A percentile compares a stretch with the other conserved stretches of the same genome.
Conservation (phyloP, 2,797 vertebrate genomes). For the Liparis tanakae region DNA sequence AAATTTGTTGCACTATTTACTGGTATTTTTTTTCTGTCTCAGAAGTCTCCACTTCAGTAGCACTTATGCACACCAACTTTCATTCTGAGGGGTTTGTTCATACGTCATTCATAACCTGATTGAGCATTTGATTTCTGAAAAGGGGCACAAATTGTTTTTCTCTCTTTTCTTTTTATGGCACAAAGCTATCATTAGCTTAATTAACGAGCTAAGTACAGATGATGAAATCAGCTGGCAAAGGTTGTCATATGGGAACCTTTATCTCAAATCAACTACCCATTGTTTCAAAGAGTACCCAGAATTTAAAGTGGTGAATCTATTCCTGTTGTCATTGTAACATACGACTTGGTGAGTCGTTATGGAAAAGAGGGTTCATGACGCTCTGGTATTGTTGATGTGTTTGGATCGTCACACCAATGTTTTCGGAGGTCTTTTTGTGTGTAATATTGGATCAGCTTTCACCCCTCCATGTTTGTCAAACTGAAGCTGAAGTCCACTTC, state of each 20-base stretch:
- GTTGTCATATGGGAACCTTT: background rate
- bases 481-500: slow-evolving; percentile 14
- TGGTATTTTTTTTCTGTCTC: too few relatives aligned
- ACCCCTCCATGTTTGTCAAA: slow-evolving; percentile 16
- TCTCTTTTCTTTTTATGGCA: too few relatives aligned
- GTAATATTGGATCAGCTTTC: slow-evolving; percentile 26
- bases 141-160: too few relatives aligned
- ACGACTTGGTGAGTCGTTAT: background rate
- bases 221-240: background rate
- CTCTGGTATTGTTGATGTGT: background rate
- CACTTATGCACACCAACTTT: background rate
- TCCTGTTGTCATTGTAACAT: background rate
- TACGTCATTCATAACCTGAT: background rate
- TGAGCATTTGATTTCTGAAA: background rate
- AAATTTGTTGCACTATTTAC: too few relatives aligned
- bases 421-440: slow-evolving; percentile 20
- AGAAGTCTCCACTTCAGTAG: background rate
- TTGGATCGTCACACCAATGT: slow-evolving; percentile 2
- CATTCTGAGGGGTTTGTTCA: background rate
- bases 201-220: background rate
- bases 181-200: background rate
- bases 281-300: background rate
- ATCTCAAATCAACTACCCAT: background rate
- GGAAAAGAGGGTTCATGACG: background rate
- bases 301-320: background rate